Evolutionary conservation across 64 coral and sea anemone species (phyloP).

Genomic region (Trachythela sp.): DNA sequence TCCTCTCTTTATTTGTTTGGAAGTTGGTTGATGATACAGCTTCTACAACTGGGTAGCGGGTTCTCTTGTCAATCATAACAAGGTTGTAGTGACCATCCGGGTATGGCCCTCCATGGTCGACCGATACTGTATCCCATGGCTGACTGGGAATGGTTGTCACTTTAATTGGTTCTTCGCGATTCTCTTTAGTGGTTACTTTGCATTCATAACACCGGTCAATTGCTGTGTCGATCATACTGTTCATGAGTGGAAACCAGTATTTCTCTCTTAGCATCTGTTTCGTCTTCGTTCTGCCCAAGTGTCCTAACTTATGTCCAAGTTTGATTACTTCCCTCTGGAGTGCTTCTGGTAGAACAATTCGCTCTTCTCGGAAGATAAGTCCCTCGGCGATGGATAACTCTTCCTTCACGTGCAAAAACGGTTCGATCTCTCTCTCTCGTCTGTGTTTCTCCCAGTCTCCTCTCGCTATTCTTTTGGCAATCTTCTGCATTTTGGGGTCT

Average conservation of each 20-base stretch:
- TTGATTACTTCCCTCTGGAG: slow-evolving; percentile 52
- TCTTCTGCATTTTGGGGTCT: background rate
- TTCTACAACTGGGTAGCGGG: slow-evolving; percentile 46
- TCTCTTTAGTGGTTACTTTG: slow-evolving; percentile 45
- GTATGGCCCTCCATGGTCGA: slow-evolving; percentile 48
- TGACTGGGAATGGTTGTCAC: slow-evolving; percentile 37
- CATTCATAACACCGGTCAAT: slow-evolving; percentile 54
- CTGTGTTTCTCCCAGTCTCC: slow-evolving; percentile 48
- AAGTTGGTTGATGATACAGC: slow-evolving; percentile 27
- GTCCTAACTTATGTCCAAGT: slow-evolving; percentile 51
- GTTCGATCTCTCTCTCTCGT: slow-evolving; percentile 47
- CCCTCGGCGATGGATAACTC: slow-evolving; percentile 54
- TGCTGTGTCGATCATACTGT: slow-evolving; percentile 60
- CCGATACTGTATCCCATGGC: slow-evolving; percentile 60
- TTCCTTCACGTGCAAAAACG: slow-evolving; percentile 43
- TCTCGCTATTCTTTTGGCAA: slow-evolving; percentile 29
- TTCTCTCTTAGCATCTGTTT: slow-evolving; percentile 58
- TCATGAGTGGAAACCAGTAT: slow-evolving; percentile 64
- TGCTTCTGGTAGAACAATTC: slow-evolving; percentile 45
- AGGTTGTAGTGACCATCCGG: slow-evolving; percentile 59
- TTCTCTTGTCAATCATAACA: slow-evolving; percentile 45
- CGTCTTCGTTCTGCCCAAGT: slow-evolving; percentile 58
- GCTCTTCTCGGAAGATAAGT: slow-evolving; percentile 51
- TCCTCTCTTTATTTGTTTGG: slow-evolving; percentile 41
- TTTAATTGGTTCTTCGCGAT: slow-evolving; percentile 63